Percentiles rank a stretch among this genome's conserved stretches.
Conservation (phyloP, 2,797 vertebrate species). For the Eulemur albifrons region DNA sequence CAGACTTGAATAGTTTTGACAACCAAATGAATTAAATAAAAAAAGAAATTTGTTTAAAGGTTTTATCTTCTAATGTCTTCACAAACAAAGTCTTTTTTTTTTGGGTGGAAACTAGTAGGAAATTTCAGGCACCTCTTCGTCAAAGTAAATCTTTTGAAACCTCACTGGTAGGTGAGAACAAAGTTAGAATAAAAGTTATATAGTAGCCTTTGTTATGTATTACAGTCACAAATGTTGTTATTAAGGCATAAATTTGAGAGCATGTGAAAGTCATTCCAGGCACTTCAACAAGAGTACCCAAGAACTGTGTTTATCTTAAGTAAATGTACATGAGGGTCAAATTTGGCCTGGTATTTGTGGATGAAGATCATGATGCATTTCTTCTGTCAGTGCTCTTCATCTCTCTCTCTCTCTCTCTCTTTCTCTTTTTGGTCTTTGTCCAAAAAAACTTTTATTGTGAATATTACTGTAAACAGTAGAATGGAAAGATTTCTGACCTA, state of each 20-base stretch:
- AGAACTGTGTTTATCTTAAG: slow-evolving; percentile 42
- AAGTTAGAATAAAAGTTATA: slow-evolving; percentile 18
- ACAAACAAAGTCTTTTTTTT: not conserved
- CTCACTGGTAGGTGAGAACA: slow-evolving; percentile 12
- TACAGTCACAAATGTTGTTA: slow-evolving; percentile 28
- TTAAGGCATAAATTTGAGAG: slow-evolving; percentile 43
- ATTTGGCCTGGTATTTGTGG: slow-evolving; percentile 33
- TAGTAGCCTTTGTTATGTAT: not conserved
- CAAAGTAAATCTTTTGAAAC: slow-evolving; percentile 36
- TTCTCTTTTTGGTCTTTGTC: not conserved
- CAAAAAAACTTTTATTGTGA: slow-evolving; percentile 25
- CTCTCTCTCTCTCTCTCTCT: not conserved
- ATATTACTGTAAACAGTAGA: slow-evolving; percentile 19
- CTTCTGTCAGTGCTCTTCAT: not conserved
- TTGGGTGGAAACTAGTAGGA: not conserved
- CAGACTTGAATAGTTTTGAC: slow-evolving; percentile 1
- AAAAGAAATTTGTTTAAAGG: not conserved
- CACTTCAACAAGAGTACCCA: slow-evolving; percentile 32
- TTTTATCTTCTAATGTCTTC: slow-evolving; percentile 23
- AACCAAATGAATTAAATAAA: not conserved
- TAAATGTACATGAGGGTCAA: not conserved
- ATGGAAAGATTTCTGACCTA: slow-evolving; percentile 29
- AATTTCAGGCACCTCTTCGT: not conserved
- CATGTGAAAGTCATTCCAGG: slow-evolving; percentile 50
- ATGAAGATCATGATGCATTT: slow-evolving; percentile 10